Conservation (phyloP, 2,113 vertebrate genomes). For the Loxodonta africana region DNA sequence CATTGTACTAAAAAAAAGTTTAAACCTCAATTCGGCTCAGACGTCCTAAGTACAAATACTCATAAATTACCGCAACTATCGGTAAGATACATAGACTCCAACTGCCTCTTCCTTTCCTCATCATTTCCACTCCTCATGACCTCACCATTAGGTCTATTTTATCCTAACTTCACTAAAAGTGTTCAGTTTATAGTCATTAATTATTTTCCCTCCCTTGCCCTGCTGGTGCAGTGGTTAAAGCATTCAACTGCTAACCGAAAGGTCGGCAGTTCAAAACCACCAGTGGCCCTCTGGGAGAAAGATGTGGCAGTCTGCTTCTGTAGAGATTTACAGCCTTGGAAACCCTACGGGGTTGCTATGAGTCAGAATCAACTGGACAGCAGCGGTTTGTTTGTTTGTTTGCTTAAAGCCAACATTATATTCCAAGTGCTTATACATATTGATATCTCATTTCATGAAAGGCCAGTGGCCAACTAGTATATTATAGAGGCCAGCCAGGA, state of each 20-base stretch:
- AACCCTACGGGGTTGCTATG: too few relatives aligned
- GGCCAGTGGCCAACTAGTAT: background rate
- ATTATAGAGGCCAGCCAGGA: background rate
- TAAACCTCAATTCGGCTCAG: conserved; percentile 40
- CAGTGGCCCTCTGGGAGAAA: too few relatives aligned
- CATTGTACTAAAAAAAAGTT: conserved; percentile 15
- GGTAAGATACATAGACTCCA: background rate
- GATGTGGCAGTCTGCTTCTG: too few relatives aligned
- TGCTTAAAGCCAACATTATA: background rate
- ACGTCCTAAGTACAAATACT: conserved; percentile 1
- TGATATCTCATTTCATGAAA: background rate
- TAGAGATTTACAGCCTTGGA: too few relatives aligned
- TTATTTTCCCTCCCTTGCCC: background rate
- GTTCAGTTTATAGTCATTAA: background rate
- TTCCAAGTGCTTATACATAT: background rate
- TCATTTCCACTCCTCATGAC: background rate
- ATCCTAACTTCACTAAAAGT: background rate
- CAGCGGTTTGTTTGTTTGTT: too few relatives aligned
- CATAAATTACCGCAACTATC: background rate
- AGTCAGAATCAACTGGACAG: too few relatives aligned
- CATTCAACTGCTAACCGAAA: too few relatives aligned
- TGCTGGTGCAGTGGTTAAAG: too few relatives aligned
- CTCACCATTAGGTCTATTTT: background rate
- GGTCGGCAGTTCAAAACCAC: too few relatives aligned
- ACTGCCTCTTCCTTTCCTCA: background rate